phyloP scores from a whole-genome alignment of 2,888 invertebrate species.

The Pollenia amentaria region DNA sequence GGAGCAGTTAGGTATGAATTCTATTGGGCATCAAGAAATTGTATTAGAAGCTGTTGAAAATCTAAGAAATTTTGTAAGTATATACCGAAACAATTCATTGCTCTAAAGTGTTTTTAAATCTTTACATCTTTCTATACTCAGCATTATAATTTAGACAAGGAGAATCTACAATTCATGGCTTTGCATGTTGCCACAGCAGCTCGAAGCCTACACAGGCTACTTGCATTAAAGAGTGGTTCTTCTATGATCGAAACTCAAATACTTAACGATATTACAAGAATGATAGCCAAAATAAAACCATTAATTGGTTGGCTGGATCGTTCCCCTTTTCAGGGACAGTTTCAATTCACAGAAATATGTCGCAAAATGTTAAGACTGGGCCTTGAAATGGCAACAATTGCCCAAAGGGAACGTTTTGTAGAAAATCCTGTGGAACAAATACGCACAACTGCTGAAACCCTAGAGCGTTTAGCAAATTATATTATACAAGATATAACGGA shows the following conservation, averaged over 20 bases:
- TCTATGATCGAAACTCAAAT: constrained; percentile 91
- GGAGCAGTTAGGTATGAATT: constrained; percentile 92
- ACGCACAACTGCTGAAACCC: constrained; percentile 89
- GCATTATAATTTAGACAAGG: constrained; percentile 96
- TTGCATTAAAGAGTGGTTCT: constrained; percentile 86
- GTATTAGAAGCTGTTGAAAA: constrained; percentile 96
- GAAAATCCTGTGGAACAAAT: constrained; percentile 92
- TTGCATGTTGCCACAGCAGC: constrained; percentile 93
- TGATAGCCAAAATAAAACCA: constrained; percentile 93
- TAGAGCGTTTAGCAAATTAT: constrained; percentile 92
- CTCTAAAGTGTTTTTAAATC: background rate
- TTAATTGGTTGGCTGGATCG: constrained; percentile 96
- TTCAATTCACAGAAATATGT: constrained; percentile 89
- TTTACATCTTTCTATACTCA: constrained; percentile 82
- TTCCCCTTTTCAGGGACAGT: constrained; percentile 83
- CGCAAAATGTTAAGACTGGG: constrained; percentile 91
- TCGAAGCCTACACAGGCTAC: constrained; percentile 90
- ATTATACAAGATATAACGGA: constrained; percentile 94
- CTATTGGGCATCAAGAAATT: constrained; percentile 97
- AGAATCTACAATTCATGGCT: constrained; percentile 95
- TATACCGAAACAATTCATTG: background rate
- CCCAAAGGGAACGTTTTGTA: constrained; percentile 95
- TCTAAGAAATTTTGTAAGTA: constrained; percentile 92
- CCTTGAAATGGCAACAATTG: constrained; percentile 94
- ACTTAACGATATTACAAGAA: constrained; percentile 93